These are phyloP conservation scores for Saccopteryx leptura DNA, from an alignment of 2,113 vertebrate genomes.

Conservation along the genomic window DNA sequence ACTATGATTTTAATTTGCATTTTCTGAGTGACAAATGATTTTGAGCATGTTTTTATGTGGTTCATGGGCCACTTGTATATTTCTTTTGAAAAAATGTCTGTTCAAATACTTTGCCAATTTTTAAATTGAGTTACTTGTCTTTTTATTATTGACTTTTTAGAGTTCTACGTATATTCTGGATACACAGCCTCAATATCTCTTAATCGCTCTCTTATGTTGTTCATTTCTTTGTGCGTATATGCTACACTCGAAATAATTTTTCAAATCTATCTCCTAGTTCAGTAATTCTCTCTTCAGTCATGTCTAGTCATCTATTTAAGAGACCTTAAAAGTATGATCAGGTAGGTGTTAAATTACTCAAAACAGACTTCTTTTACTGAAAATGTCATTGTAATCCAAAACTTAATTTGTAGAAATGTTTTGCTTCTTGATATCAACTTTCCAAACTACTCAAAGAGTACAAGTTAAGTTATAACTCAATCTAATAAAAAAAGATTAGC, in stretches of 20 bases:
- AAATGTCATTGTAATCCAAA: constrained; percentile 11
- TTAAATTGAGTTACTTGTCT: not conserved
- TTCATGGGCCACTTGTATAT: not conserved
- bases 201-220: not conserved
- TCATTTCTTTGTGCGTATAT: not conserved
- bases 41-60: not conserved
- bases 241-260: not conserved
- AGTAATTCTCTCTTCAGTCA: constrained; percentile 27
- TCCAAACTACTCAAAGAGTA: not conserved
- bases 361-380: not conserved
- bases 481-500: not conserved
- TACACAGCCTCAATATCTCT: not conserved
- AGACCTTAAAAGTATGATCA: not conserved
- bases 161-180: not conserved
- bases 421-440: not conserved
- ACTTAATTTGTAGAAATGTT: not conserved
- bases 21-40: not conserved
- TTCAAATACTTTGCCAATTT: not conserved
- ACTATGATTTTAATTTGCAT: not conserved
- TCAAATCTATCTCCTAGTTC: constrained; percentile 12
- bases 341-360: not conserved
- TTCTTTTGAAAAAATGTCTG: not conserved
- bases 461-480: not conserved
- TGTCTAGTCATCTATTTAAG: constrained; percentile 2
- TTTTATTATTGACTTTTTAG: constrained; percentile 28